These are phyloP conservation scores for Colletes collaris DNA, from an alignment of 2,888 invertebrate genomes.

Conservation along the genomic window DNA sequence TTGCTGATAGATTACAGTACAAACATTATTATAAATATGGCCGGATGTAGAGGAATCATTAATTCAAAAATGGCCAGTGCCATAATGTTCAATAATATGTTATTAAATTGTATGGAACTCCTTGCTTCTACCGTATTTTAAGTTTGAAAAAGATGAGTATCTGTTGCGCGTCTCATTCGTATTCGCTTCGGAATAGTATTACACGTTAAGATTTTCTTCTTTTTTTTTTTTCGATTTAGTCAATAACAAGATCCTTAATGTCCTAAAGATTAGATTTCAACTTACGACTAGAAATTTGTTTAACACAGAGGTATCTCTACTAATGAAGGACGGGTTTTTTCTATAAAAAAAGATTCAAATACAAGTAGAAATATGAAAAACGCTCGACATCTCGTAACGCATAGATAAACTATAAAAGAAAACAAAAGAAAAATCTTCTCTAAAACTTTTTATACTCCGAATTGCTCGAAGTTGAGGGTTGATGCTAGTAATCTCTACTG, in stretches of 20 bases:
- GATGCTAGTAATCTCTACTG: slow-evolving; percentile 78
- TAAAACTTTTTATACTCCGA: slow-evolving; percentile 63
- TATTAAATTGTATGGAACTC: slow-evolving; percentile 46
- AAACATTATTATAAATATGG: slow-evolving; percentile 72
- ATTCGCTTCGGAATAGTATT: slow-evolving; percentile 24
- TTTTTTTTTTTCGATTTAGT: slow-evolving; percentile 15
- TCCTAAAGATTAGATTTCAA: slow-evolving; percentile 51
- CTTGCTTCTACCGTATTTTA: slow-evolving; percentile 44
- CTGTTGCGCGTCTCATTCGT: slow-evolving; percentile 27
- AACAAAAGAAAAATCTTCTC: slow-evolving; percentile 62
- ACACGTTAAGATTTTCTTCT: slow-evolving; percentile 5
- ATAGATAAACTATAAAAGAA: slow-evolving; percentile 75
- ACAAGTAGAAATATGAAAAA: slow-evolving; percentile 76
- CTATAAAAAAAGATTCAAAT: slow-evolving; percentile 71
- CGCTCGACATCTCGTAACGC: slow-evolving; percentile 71
- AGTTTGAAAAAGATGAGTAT: slow-evolving; percentile 55
- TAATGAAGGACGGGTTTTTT: slow-evolving; percentile 75
- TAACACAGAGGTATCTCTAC: slow-evolving; percentile 53
- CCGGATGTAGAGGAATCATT: slow-evolving; percentile 75
- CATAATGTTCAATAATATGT: slow-evolving; percentile 54
- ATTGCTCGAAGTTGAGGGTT: slow-evolving; percentile 51
- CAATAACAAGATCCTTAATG: slow-evolving; percentile 52
- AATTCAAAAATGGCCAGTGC: slow-evolving; percentile 65
- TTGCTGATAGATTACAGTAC: slow-evolving; percentile 59
- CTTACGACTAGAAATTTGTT: slow-evolving; percentile 53